Evolutionary conservation across 37 sponge, comb jelly and placozoan species (phyloP).

Genomic region (Halichondria panicea): DNA sequence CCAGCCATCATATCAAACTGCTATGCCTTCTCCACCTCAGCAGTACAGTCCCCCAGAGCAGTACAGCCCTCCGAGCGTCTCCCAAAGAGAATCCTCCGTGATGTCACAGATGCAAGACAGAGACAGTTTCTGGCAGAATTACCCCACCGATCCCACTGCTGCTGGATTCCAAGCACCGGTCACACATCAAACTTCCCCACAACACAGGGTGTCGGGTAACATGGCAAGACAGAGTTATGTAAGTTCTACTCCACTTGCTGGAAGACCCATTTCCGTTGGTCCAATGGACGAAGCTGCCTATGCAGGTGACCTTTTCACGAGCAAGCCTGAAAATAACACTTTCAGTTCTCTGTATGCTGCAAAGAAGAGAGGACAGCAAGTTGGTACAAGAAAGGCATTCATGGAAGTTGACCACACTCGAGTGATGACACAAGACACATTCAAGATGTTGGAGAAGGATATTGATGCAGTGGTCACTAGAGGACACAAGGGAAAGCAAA

Average conservation of each 20-base stretch:
- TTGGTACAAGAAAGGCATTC: background rate
- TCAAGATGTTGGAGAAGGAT: slow-evolving; percentile 16
- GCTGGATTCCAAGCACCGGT: background rate
- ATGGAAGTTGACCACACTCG: slow-evolving; percentile 1
- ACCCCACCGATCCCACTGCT: background rate
- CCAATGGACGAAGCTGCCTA: slow-evolving; percentile 1
- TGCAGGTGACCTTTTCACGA: slow-evolving; percentile 23
- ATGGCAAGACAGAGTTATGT: slow-evolving; percentile 9
- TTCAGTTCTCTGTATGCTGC: slow-evolving; percentile 20
- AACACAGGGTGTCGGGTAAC: background rate
- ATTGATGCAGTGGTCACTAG: background rate
- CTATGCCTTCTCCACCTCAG: too few species aligned
- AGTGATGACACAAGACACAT: slow-evolving; percentile 25
- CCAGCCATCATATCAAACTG: too few species aligned
- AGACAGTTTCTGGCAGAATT: background rate
- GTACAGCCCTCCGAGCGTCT: too few species aligned
- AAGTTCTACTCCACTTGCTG: background rate
- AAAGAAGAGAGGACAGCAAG: slow-evolving; percentile 4
- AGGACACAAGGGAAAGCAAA: slow-evolving; percentile 18
- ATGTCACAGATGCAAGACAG: background rate
- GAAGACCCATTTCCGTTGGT: slow-evolving; percentile 5
- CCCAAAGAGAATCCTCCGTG: too few species aligned
- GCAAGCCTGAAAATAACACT: background rate
- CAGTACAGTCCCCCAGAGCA: too few species aligned
- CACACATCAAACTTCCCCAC: background rate